Conservation (phyloP, 1,140 invertebrate genomes). For the Leptopilina boulardi region DNA sequence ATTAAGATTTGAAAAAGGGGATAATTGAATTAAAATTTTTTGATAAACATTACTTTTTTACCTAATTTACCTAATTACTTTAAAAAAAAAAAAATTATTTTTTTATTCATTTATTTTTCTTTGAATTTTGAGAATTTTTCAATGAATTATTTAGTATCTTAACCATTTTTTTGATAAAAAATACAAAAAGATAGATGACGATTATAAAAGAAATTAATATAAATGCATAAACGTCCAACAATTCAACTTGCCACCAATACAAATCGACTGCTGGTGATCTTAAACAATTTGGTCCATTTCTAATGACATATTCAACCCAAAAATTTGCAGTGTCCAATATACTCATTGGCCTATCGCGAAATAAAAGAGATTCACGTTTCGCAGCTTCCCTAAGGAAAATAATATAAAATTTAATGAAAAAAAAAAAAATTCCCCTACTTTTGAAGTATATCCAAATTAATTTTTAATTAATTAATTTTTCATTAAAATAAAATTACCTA, state of each 20-base stretch:
- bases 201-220: background rate
- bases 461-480: background rate
- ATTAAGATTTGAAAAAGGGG: too few species aligned
- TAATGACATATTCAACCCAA: slow-evolving; percentile 79
- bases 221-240: slow-evolving; percentile 69
- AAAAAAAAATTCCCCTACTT: background rate
- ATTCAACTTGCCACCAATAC: slow-evolving; percentile 71
- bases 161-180: background rate
- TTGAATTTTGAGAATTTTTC: background rate
- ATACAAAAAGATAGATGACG: background rate
- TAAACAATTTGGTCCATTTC: slow-evolving; percentile 73
- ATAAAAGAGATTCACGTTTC: slow-evolving; percentile 51
- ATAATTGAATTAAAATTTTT: too few species aligned
- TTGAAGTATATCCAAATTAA: too few species aligned
- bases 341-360: slow-evolving; percentile 69
- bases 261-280: slow-evolving; percentile 70
- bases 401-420: slow-evolving; percentile 32
- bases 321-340: slow-evolving; percentile 77
- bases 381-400: slow-evolving; percentile 50
- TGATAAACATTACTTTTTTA: too few species aligned
- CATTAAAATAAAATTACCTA: slow-evolving; percentile 54
- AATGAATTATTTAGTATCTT: background rate
- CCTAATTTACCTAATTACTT: too few species aligned
- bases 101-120: background rate
- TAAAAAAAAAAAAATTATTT: too few species aligned